Conservation (phyloP, 2,888 invertebrate species). For the Protula sp. region DNA sequence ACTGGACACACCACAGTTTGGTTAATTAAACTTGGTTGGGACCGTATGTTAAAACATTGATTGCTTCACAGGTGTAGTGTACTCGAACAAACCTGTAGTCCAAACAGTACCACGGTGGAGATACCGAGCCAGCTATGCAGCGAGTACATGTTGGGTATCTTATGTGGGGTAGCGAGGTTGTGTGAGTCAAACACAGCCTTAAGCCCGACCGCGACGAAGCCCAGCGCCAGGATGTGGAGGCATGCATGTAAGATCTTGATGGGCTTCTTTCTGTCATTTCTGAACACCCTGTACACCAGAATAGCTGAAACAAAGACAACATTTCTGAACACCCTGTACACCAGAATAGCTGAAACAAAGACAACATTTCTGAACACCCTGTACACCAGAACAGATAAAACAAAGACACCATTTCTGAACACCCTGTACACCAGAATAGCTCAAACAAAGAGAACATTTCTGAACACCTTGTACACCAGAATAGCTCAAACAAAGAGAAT, state of each 20-base stretch:
- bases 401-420: too few species aligned
- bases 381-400: too few species aligned
- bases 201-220: background rate
- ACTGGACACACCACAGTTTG: too few species aligned
- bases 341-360: too few species aligned
- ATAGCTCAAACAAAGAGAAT: too few species aligned
- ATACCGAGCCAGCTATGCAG: constrained; percentile 80
- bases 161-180: constrained; percentile 49
- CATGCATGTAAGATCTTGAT: constrained; percentile 62
- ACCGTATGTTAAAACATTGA: background rate
- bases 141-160: constrained; percentile 57
- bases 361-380: too few species aligned
- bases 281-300: constrained; percentile 72
- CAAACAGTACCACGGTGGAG: constrained; percentile 67
- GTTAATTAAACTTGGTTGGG: too few species aligned
- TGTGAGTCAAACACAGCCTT: constrained; percentile 58
- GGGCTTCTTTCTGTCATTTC: constrained; percentile 66
- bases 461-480: too few species aligned
- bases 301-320: constrained; percentile 64
- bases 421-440: too few species aligned
- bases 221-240: background rate
- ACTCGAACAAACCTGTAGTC: constrained; percentile 64
- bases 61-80: background rate
- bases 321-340: too few species aligned
- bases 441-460: too few species aligned